Evolutionary conservation across 1,140 invertebrate species (phyloP), one percentile per base, ranked within the genome.

Genomic region (Pseudomyrmex sp.): DNA sequence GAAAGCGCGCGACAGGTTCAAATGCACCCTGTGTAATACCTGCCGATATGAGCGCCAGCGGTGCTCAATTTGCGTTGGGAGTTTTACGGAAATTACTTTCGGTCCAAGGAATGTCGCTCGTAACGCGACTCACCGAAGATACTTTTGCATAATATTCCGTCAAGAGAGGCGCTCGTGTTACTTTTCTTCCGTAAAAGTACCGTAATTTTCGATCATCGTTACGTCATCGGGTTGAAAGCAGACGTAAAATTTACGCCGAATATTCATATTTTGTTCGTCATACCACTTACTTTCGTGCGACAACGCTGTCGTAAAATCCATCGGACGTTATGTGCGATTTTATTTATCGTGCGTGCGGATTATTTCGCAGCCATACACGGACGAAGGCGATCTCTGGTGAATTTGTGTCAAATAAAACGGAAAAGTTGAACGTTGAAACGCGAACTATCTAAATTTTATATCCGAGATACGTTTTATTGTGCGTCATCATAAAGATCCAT

Each of bases 1-100:
- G 63, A 50, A 68, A 56, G 74, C 74, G 46, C 65, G 65, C 65
- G 74, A 76, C 61, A 56, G 62, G 35, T 79, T 56, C 18, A 20
- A 58, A 18, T 20, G 63, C 48, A 15, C 65, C 13, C 7, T 44
- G 9, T 26, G 62, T 56, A 68, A 77, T 20, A 35, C 68, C n/a
- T n/a, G 12, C 18, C 4, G 61, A 65, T 62, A 15, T 12, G 61
- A 5, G 18, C 3, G 12, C 63, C 75, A 7, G 18, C 63, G 50
- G 35, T 23, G 7, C 54, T 46, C 75, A n/a, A 58, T 35, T 61
- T 26, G 26, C n/a, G 8, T 4, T 12, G n/a, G 26, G n/a, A 18
- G 20, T 26, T 12, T n/a, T 26, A 48, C 44, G 44, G 13, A 66
- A 77, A 77, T 56, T 77, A 77, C 8, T 69, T 52, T 50, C 63